Evolutionary conservation across 2,888 invertebrate genomes (phyloP), one percentile per base, ranked within the genome.

Genomic region (Trichacis sp.): DNA sequence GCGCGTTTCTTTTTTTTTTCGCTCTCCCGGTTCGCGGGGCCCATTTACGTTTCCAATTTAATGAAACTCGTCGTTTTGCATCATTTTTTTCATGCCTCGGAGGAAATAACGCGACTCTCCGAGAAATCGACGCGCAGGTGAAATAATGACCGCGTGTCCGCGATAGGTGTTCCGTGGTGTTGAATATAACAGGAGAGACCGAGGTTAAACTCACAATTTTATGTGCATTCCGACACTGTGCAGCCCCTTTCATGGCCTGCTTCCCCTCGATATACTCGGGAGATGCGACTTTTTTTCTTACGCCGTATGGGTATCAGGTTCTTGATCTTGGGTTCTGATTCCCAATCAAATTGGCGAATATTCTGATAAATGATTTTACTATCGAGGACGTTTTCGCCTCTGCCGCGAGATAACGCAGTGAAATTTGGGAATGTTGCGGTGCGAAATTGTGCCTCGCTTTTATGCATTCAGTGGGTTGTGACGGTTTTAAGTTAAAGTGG

Each of bases 141-240:
- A 58, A 58, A 52, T 46, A 52, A 52, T 49, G 29, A 51, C 51
- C 30, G 45, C 33, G 45, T 49, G 43, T 49, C 49, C 30, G 64
- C 57, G 57, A 68, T 64, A 50, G 50, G 53, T 64, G 56, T 52
- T 49, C 24, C 59, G 56, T 52, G 43, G 40, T 40, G 19, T 53
- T 38, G 58, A 42, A 52, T 36, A 51, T 33, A 50, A 52, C 45
- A 42, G 50, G 50, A 51, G 45, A 67, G 58, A 56, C 59, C 58
- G 68, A 73, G 71, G 68, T 73, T 76, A 78, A 79, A 76, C 71
- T 75, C 68, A 69, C 73, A 68, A 78, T 68, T 78, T 79, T 78
- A 77, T 71, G 78, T 72, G 74, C 73, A 75, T 76, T 75, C 73
- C 72, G 69, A 72, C 73, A 75, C 71, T 69, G 67, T 54, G 66